Evolutionary conservation across 2,113 vertebrate genomes (phyloP).

Genomic region (Motacilla tschutschensis): DNA sequence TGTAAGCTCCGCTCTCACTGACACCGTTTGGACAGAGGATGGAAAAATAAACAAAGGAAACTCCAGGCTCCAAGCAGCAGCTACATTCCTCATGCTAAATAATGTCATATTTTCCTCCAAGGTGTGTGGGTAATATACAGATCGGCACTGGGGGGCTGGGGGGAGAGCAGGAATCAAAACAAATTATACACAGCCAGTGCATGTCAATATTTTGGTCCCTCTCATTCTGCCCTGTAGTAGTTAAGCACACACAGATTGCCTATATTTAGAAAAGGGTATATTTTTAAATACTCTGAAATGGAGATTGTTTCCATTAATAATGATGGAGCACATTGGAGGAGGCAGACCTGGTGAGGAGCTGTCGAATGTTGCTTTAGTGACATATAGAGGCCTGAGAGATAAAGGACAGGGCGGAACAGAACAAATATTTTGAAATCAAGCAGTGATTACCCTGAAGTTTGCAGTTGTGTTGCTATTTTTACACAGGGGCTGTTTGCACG

Average conservation of each 20-base stretch:
- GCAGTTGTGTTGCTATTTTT: slow-evolving; percentile 33
- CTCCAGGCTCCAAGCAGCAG: slow-evolving; percentile 40
- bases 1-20: slow-evolving; percentile 44
- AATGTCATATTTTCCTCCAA: slow-evolving; percentile 46
- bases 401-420: slow-evolving; percentile 60
- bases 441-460: slow-evolving; percentile 52
- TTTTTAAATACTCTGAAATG: slow-evolving; percentile 57
- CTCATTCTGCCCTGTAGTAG: slow-evolving; percentile 75
- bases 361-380: slow-evolving; percentile 63
- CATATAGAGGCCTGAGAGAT: slow-evolving; percentile 56
- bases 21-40: slow-evolving; percentile 65
- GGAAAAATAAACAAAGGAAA: slow-evolving; percentile 75
- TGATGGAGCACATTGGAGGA: slow-evolving; percentile 37
- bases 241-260: slow-evolving; percentile 68
- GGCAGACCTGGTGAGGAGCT: slow-evolving; percentile 3
- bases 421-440: slow-evolving; percentile 69
- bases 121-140: slow-evolving; percentile 8
- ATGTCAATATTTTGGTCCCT: slow-evolving; percentile 80
- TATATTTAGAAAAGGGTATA: slow-evolving; percentile 67
- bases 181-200: slow-evolving; percentile 79
- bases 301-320: slow-evolving; percentile 76
- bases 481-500: slow-evolving; percentile 9
- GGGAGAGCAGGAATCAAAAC: slow-evolving; percentile 57
- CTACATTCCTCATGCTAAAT: slow-evolving; percentile 49
- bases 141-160: neutral